Evolutionary conservation across 2,888 invertebrate species (phyloP).

Genomic region (Osmoderma eremita): DNA sequence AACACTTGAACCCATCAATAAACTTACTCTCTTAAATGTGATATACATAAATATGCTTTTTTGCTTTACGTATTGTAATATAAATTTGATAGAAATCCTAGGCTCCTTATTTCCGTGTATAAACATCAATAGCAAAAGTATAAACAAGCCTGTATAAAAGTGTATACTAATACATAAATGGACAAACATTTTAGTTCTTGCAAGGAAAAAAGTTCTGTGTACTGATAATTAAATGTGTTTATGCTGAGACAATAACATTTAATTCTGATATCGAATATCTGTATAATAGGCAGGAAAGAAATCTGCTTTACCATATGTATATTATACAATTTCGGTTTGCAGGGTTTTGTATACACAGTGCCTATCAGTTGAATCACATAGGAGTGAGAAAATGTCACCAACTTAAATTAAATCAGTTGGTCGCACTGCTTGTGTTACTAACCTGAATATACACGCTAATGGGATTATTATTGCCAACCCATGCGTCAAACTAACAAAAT

Average conservation of each 20-base stretch:
- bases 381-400: no score
- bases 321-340: constrained; percentile 29
- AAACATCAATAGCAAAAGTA: constrained; percentile 9
- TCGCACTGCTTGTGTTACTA: no score
- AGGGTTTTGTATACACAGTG: constrained; percentile 24
- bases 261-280: constrained; percentile 31
- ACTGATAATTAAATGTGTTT: constrained; percentile 11
- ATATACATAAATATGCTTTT: constrained; percentile 32
- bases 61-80: constrained; percentile 37
- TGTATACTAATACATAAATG: constrained; percentile 18
- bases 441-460: no score
- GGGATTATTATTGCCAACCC: no score
- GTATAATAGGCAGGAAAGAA: constrained; percentile 14
- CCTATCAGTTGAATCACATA: neutral
- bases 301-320: constrained; percentile 12
- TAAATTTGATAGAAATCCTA: constrained; percentile 32
- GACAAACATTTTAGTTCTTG: constrained; percentile 11
- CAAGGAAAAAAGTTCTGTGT: constrained; percentile 7
- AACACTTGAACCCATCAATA: constrained; percentile 34
- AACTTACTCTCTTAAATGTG: constrained; percentile 37
- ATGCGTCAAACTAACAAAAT: no score
- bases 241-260: constrained; percentile 35
- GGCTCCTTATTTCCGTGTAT: constrained; percentile 26
- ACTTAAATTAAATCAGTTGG: no score
- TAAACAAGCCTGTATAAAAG: constrained; percentile 22